Evolutionary conservation across 1,140 invertebrate species (phyloP), one percentile per base, ranked within the genome.

Genomic region (Drosophila sp.): DNA sequence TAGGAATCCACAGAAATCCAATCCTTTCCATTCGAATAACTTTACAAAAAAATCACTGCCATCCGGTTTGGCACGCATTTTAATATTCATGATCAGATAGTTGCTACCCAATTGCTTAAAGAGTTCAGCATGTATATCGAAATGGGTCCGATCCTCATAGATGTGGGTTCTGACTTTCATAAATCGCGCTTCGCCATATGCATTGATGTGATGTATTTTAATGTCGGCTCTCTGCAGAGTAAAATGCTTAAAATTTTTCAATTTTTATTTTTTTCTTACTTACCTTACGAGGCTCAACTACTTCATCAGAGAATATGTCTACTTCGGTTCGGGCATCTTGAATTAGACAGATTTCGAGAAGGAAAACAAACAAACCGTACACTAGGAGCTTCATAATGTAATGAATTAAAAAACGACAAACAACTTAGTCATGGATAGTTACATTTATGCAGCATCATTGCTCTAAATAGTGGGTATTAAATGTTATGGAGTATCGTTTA

Each of bases 1-100:
- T 32, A 78, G 54, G 4, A 78, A 78, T 0, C 29, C 75, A 6
- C 76, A 78, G n/a, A 78, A 78, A 29, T 78, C 77, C 4, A 78
- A 44, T 0, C 75, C 30, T 4, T 64, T 56, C 32, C 78, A 11
- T 7, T 62, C 75, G 35, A 78, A 72, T 1, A 78, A 10, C 1
- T 35, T 62, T 1, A 71, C 32, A 32, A 62, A 78, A 0, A 7
- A 4, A 7, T 29, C 38, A 1, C 11, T 29, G 0, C 69, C 63
- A 0, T 78, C 60, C 4, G 68, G 60, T 6, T 54, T 66, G 0
- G 62, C 61, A 0, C 74, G 57, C 6, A 78, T 33, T 25, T 55
- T 77, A 0, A 77, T 29, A 32, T 78, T 78, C 60, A 78, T 78
- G 11, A 78, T 66, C 8, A 78, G 30, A 40, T 78, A 68, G 10